Conservation (phyloP, 2,797 vertebrate genomes). For the Fringilla coelebs region DNA sequence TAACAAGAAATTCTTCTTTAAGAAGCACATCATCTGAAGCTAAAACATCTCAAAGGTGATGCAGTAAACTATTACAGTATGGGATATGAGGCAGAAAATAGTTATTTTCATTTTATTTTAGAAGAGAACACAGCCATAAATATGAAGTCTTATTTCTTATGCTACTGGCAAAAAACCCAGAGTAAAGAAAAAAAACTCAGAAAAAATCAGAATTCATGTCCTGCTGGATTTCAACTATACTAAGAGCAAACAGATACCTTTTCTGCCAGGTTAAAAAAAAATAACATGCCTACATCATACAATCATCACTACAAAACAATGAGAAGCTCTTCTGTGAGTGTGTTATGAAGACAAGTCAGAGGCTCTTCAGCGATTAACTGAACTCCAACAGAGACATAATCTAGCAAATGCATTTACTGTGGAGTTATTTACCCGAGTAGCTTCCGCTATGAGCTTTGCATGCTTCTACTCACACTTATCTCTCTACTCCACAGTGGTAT, state of each 20-base stretch:
- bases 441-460: not conserved
- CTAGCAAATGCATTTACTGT: not conserved
- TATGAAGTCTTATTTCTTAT: not conserved
- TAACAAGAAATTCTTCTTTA: not conserved
- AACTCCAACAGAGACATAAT: not conserved
- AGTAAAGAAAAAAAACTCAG: not conserved
- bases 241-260: not conserved
- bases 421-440: not conserved
- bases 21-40: not conserved
- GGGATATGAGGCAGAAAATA: conserved; percentile 15
- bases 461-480: not conserved
- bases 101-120: not conserved
- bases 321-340: not conserved
- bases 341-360: not conserved
- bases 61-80: not conserved
- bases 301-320: not conserved
- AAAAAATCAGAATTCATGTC: not conserved
- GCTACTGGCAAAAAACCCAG: not conserved
- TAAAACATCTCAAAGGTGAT: not conserved
- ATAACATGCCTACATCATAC: not conserved
- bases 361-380: not conserved
- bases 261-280: not conserved
- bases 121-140: not conserved
- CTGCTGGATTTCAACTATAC: not conserved
- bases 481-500: not conserved